Evolutionary conservation across 64 coral and sea anemone genomes (phyloP).

Genomic region (Montipora sp.): DNA sequence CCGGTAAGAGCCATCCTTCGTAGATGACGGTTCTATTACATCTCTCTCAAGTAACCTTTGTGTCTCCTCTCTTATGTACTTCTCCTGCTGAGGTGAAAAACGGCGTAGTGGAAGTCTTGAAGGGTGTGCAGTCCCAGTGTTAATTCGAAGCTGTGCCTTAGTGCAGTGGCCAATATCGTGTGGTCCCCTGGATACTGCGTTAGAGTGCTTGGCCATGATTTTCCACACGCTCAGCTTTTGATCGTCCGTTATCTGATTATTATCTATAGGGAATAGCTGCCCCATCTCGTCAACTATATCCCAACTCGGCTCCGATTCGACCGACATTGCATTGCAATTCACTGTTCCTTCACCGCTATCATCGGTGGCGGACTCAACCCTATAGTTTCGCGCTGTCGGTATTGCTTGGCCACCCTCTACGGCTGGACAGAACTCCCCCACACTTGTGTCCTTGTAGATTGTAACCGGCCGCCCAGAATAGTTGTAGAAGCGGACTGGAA

Average conservation of each 20-base stretch:
- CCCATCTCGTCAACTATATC: constrained; percentile 22
- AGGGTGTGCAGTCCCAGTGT: background rate
- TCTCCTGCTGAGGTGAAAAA: too few species aligned
- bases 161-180: constrained; percentile 13
- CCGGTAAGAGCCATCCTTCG: constrained; percentile 36
- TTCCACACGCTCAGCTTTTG: constrained; percentile 6
- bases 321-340: too few species aligned
- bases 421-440: too few species aligned
- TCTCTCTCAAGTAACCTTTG: constrained; percentile 25
- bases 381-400: too few species aligned
- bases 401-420: too few species aligned
- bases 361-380: too few species aligned
- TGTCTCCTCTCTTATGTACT: background rate
- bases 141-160: constrained; percentile 15
- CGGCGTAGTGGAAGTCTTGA: background rate
- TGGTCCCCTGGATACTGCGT: background rate
- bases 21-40: constrained; percentile 29
- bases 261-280: constrained; percentile 37
- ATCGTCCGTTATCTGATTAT: constrained; percentile 37
- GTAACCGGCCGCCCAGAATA: too few species aligned
- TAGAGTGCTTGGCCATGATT: too few species aligned
- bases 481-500: too few species aligned
- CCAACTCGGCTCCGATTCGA: background rate
- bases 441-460: too few species aligned
- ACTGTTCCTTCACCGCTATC: too few species aligned